These are phyloP conservation scores for Eupithecia exiguata DNA, from an alignment of 2,888 invertebrate species.

Conservation along the genomic window DNA sequence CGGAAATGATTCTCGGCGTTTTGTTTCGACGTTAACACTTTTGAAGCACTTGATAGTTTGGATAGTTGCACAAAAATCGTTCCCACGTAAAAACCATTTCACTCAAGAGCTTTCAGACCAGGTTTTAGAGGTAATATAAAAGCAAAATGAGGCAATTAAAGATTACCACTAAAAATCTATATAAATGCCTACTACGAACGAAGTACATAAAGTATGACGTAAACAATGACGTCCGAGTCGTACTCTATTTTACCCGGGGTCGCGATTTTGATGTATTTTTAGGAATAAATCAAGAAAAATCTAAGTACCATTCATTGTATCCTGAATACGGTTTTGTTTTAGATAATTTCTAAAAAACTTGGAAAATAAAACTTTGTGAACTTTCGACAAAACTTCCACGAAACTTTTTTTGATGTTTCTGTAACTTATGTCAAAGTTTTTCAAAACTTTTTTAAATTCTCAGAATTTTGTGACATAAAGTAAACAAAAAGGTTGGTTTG, in stretches of 20 bases:
- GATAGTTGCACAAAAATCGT: conserved; percentile 82
- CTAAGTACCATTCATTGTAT: conserved; percentile 55
- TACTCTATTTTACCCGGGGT: conserved; percentile 1
- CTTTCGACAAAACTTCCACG: conserved; percentile 54
- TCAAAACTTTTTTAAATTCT: conserved; percentile 11
- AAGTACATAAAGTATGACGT: conserved; percentile 11
- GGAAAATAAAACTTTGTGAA: conserved; percentile 50
- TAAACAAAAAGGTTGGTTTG: conserved; percentile 1
- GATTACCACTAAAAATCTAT: conserved; percentile 17
- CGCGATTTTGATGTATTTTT: conserved; percentile 11
- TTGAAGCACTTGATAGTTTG: conserved; percentile 70
- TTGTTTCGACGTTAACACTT: conserved; percentile 78
- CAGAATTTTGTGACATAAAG: not conserved
- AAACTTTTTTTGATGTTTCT: conserved; percentile 55
- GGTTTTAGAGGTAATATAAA: conserved; percentile 52
- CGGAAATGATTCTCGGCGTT: conserved; percentile 85
- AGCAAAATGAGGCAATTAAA: conserved; percentile 27
- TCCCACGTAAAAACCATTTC: conserved; percentile 85
- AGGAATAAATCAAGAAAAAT: conserved; percentile 15
- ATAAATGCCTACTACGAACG: conserved; percentile 19
- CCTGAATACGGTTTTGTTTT: conserved; percentile 34
- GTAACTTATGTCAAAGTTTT: conserved; percentile 52
- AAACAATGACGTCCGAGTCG: not conserved
- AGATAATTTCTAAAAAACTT: conserved; percentile 41
- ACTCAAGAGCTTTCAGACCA: conserved; percentile 84